Percentiles rank a stretch among this genome's conserved stretches.
These are phyloP conservation scores for Panurus biarmicus DNA, from an alignment of 2,113 vertebrate genomes.

Conservation along the genomic window DNA sequence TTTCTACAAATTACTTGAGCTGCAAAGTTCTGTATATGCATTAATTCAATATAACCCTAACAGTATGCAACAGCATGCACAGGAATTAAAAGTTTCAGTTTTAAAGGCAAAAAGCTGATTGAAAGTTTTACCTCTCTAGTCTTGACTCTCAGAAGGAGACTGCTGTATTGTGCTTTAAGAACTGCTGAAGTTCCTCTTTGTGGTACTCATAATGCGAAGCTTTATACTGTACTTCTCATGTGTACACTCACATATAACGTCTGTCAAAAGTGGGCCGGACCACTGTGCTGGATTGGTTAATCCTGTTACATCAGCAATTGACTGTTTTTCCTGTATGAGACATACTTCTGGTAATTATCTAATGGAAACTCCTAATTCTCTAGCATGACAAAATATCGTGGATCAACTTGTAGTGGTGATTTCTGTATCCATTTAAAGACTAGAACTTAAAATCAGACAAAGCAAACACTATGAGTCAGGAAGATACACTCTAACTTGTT, in stretches of 20 bases:
- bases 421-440: conserved; percentile 53
- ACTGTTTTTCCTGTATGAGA: conserved; percentile 77
- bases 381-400: conserved; percentile 61
- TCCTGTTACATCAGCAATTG: conserved; percentile 73
- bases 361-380: conserved; percentile 73
- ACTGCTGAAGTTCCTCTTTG: conserved; percentile 68
- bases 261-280: conserved; percentile 68
- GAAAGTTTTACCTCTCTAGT: conserved; percentile 72
- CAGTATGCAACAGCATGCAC: conserved; percentile 40
- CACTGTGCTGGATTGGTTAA: conserved; percentile 72
- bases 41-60: background rate
- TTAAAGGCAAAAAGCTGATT: conserved; percentile 36
- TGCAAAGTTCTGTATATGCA: conserved; percentile 18
- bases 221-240: conserved; percentile 75
- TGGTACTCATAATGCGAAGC: conserved; percentile 68
- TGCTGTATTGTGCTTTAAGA: conserved; percentile 68
- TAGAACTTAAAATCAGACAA: conserved; percentile 48
- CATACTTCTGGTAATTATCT: conserved; percentile 75
- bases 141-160: conserved; percentile 59
- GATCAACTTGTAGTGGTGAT: conserved; percentile 53
- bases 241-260: conserved; percentile 67
- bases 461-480: conserved; percentile 41
- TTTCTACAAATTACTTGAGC: conserved; percentile 30
- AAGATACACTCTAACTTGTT: conserved; percentile 45
- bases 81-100: conserved; percentile 47